Base-by-base conservation (phyloP, 2,797 vertebrate species). In the Eulemur albifrons region DNA sequence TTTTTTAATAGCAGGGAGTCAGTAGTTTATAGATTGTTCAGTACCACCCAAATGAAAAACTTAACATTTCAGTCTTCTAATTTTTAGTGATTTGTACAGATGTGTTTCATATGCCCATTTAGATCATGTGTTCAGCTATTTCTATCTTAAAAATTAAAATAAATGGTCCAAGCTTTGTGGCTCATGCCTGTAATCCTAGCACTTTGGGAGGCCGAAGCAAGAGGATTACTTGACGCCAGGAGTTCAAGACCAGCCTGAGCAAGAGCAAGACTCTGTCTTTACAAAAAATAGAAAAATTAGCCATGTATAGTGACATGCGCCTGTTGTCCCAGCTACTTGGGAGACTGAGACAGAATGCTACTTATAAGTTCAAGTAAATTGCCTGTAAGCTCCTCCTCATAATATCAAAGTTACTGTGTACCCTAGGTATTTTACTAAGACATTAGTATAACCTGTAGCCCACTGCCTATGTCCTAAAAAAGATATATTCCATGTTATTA, bases 71-170 rank as follows among this genome's bases (percentile, higher is more conserved):
- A 86, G 63, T 14, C 40, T 85, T 85, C 18, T 75, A 40, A 73
- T 75, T 89, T 96, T 94, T 73, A 63, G 27, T 85, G 54, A 13
- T 75, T 85, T 90, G 18, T 88, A 69, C 25, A 84, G 59, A 73
- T 92, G 6, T 72, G 40, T 94, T 95, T 95, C 35, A 69, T 89
- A 27, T 94, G 43, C 14, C 12, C 35, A 32, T 72, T 87, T 11
- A 77, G 32, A 77, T 96, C 57, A 72, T 48, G 11, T 83, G 18
- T 94, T 40, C 76, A 48, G 15, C 35, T 94, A 32, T 93, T 92
- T 94, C 27, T 80, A 67, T 35, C 67, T 88, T 93, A 87, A 87
- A 95, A 87, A 77, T 94, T 61, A 70, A 70, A 94, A 43, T 83
- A 91, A 95, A 38, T 65, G 14, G 23, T 13, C 61, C 61, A 63